These are phyloP conservation scores for Nannospalax galili DNA, from an alignment of 2,113 vertebrate species.

Conservation along the genomic window DNA sequence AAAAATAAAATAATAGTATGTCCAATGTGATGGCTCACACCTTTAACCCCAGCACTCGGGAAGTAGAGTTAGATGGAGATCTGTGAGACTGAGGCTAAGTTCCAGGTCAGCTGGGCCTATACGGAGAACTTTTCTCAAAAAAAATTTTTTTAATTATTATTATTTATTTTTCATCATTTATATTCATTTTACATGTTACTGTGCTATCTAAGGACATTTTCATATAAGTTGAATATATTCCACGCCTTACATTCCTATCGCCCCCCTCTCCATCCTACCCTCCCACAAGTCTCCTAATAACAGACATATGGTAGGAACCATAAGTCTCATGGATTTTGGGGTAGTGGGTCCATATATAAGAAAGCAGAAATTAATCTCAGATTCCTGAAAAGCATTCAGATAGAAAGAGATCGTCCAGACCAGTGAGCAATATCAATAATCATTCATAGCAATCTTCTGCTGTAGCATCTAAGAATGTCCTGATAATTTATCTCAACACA, in stretches of 20 bases:
- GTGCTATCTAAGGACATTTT: neutral
- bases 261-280: neutral
- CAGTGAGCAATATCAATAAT: neutral
- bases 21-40: no score
- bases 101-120: no score
- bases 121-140: no score
- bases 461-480: neutral
- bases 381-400: constrained; percentile 39
- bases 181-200: neutral
- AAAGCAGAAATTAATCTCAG: constrained; percentile 52
- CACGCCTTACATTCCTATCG: neutral
- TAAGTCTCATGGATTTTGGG: neutral
- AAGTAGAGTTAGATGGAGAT: no score
- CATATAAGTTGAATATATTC: neutral
- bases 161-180: neutral
- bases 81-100: no score
- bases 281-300: neutral
- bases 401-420: neutral
- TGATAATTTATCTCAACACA: constrained; percentile 7
- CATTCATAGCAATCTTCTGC: neutral
- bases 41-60: no score
- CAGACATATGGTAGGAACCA: neutral
- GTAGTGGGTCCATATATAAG: neutral
- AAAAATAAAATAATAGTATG: no score
- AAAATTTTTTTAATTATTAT: neutral